phyloP scores from a whole-genome alignment of 1,140 invertebrate species.

The Grapholita molesta region DNA sequence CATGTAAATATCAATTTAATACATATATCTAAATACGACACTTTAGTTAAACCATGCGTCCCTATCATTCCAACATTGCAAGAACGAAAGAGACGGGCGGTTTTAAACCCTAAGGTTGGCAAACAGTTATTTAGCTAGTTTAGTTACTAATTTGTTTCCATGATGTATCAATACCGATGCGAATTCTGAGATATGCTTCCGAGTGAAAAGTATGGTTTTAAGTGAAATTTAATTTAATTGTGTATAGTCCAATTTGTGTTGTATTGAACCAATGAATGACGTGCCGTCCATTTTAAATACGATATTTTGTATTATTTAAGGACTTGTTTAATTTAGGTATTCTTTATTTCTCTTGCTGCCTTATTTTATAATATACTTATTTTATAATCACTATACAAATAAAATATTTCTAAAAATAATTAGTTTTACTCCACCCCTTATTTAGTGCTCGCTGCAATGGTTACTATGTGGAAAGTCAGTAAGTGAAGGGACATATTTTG shows the following conservation, averaged over 20 bases:
- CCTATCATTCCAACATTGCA: neutral
- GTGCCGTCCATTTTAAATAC: slow-evolving; percentile 23
- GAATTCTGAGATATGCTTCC: neutral
- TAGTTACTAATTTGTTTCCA: too few relatives aligned
- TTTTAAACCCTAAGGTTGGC: neutral
- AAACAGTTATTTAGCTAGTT: neutral
- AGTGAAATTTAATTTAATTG: neutral
- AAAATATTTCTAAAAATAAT: neutral
- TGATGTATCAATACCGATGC: neutral
- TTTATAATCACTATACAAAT: neutral
- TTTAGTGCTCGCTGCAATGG: too few relatives aligned
- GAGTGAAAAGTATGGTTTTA: neutral
- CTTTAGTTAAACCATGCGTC: too few relatives aligned
- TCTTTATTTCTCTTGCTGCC: neutral
- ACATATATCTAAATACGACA: neutral
- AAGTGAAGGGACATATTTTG: too few relatives aligned
- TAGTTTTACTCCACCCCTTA: too few relatives aligned
- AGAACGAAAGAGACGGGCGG: neutral
- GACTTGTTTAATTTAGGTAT: neutral
- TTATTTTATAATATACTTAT: neutral
- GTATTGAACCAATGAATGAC: neutral
- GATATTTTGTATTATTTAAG: slow-evolving; percentile 13
- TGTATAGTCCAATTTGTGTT: too few relatives aligned
- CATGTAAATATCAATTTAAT: neutral
- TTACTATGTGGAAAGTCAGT: too few relatives aligned